Evolutionary conservation across 2,797 vertebrate species (phyloP).

Genomic region (Gastrophryne carolinensis): DNA sequence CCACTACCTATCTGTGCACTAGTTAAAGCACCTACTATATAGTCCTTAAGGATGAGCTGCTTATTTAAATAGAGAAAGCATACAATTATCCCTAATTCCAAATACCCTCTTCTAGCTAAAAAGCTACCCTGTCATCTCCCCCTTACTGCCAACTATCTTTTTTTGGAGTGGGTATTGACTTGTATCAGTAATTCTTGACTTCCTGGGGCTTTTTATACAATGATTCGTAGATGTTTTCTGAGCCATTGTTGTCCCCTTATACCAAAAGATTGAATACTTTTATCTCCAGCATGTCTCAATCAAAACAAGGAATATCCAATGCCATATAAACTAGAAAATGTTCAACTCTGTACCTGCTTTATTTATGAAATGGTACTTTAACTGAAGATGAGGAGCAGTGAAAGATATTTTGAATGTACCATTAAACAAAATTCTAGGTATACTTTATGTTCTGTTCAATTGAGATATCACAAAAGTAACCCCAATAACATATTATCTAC

Average conservation of each 20-base stretch:
- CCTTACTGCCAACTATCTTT: no score
- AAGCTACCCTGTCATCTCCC: no score
- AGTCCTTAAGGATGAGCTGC: no score
- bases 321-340: slow-evolving; percentile 4
- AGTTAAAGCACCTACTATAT: no score
- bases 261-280: neutral
- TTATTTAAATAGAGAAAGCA: no score
- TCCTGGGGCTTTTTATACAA: neutral
- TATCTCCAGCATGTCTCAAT: neutral
- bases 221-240: neutral
- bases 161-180: no score
- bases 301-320: neutral
- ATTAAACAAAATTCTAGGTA: slow-evolving; percentile 70
- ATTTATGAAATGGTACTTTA: slow-evolving; percentile 21
- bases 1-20: no score
- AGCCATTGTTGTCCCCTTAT: neutral
- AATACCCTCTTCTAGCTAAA: no score
- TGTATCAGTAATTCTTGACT: neutral
- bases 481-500: slow-evolving; percentile 56
- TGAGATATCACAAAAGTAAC: slow-evolving; percentile 55
- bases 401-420: slow-evolving; percentile 57
- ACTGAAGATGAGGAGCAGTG: slow-evolving; percentile 34
- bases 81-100: no score
- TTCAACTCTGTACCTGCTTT: slow-evolving; percentile 25
- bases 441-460: slow-evolving; percentile 64